phyloP scores from a whole-genome alignment of 2,797 vertebrate genomes.

The Hippocampus kuda region DNA sequence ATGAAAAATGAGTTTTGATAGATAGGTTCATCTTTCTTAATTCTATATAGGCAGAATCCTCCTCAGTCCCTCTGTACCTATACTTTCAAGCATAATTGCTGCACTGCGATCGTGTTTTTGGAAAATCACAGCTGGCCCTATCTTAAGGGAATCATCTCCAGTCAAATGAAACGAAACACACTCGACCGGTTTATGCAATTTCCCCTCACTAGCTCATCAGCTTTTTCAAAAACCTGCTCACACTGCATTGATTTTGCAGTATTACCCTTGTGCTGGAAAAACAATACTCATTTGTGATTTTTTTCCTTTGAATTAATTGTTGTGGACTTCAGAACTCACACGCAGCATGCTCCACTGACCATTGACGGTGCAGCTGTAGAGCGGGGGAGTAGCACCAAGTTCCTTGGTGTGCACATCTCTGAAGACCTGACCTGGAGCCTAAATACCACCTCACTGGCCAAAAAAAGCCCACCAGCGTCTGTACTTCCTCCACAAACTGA shows the following conservation, averaged over 20 bases:
- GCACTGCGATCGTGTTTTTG: constrained; percentile 19
- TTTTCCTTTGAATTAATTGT: too few relatives aligned
- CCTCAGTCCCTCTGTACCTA: neutral
- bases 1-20: too few relatives aligned
- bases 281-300: neutral
- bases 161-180: neutral
- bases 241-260: neutral
- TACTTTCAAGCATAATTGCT: constrained; percentile 16
- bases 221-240: neutral
- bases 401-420: too few relatives aligned
- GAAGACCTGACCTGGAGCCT: too few relatives aligned
- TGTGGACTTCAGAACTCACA: too few relatives aligned
- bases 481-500: too few relatives aligned
- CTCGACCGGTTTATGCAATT: neutral
- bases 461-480: too few relatives aligned
- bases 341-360: too few relatives aligned
- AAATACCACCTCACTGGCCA: too few relatives aligned
- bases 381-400: too few relatives aligned
- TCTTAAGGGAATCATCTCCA: neutral
- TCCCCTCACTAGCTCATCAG: neutral
- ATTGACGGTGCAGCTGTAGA: too few relatives aligned
- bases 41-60: neutral
- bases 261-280: neutral
- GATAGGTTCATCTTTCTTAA: neutral
- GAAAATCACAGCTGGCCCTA: constrained; percentile 16